These are phyloP conservation scores for Linnaemya vulpina DNA, from an alignment of 2,888 invertebrate species.

Conservation along the genomic window DNA sequence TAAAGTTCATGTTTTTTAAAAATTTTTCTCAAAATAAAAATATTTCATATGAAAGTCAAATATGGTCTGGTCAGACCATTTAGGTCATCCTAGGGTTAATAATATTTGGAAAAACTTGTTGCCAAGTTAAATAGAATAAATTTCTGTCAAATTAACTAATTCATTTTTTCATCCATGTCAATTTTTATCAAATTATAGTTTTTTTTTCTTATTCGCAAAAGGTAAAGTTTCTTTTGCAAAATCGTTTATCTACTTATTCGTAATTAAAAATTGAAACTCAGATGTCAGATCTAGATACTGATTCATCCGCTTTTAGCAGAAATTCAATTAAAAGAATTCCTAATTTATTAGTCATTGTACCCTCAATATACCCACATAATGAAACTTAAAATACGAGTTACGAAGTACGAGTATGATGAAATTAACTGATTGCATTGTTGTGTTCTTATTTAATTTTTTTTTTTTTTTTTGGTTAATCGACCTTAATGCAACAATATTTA, in stretches of 20 bases:
- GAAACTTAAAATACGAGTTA: slow-evolving; percentile 19
- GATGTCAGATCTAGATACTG: slow-evolving; percentile 24
- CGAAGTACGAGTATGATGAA: slow-evolving; percentile 7
- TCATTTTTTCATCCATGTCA: neutral
- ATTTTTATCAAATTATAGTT: neutral
- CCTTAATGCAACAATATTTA: slow-evolving; percentile 25
- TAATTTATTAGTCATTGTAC: slow-evolving; percentile 48
- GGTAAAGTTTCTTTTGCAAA: neutral
- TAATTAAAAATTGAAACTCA: slow-evolving; percentile 29
- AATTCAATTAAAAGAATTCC: slow-evolving; percentile 25
- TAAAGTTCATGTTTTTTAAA: too few relatives aligned
- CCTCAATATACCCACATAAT: slow-evolving; percentile 37
- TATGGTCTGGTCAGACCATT: too few relatives aligned
- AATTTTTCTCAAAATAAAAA: too few relatives aligned
- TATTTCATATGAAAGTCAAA: too few relatives aligned
- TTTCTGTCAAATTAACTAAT: neutral
- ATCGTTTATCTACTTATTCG: neutral
- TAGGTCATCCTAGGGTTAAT: too few relatives aligned
- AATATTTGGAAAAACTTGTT: too few relatives aligned
- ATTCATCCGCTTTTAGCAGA: slow-evolving; percentile 28
- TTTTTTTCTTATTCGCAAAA: neutral
- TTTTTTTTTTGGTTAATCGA: slow-evolving; percentile 37
- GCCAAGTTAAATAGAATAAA: too few relatives aligned
- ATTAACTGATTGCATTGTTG: slow-evolving; percentile 10
- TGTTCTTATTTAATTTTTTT: too few relatives aligned